Base-by-base conservation (phyloP, 2,113 vertebrate genomes). In the Marmota monax region DNA sequence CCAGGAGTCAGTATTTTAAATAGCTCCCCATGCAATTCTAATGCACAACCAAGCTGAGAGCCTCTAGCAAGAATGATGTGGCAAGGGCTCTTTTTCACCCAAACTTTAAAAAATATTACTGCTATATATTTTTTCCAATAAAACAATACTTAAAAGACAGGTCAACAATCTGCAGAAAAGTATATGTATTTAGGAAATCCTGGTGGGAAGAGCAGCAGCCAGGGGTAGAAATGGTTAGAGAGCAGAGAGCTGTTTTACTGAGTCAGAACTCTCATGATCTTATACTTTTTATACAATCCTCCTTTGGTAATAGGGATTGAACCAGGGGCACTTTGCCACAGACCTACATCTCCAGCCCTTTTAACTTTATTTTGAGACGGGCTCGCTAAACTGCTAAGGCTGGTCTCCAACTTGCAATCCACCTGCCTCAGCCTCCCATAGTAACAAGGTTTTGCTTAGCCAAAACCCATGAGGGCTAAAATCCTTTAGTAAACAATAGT, bases 81-180 rank as follows among this genome's bases (percentile, higher is more conserved):
- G 39, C 45, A 37, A 48, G 37, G 29, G 16, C 17, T 73, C 76
- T 53, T 94, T 42, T 72, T 32, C 23, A 73, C 1, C 20, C 58
- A 91, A 86, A 94, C 32, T 73, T 93, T 86, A 25, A 67, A 89
- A 95, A 76, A 25, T 27, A 92, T 89, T 69, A 84, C n/a, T 42
- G 32, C n/a, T 74, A 56, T 76, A 0, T 80, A 94, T 96, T 84
- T 96, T 86, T 70, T 58, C 42, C 70, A 95, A 51, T 69, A 29
- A 72, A 79, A 83, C 89, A 72, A n/a, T 13, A 18, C 72, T 87
- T 90, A 80, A 70, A 95, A 87, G 34, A 63, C 20, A 89, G 25
- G n/a, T 53, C 18, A 11, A 69, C 34, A 77, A 70, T 70, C 17
- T 87, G 22, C 1, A 92, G 56, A 73, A 88, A 67, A 96, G 51